Percentiles rank a stretch among this genome's conserved stretches.
phyloP scores from a whole-genome alignment of 2,797 vertebrate species.

The Pipistrellus pygmaeus region DNA sequence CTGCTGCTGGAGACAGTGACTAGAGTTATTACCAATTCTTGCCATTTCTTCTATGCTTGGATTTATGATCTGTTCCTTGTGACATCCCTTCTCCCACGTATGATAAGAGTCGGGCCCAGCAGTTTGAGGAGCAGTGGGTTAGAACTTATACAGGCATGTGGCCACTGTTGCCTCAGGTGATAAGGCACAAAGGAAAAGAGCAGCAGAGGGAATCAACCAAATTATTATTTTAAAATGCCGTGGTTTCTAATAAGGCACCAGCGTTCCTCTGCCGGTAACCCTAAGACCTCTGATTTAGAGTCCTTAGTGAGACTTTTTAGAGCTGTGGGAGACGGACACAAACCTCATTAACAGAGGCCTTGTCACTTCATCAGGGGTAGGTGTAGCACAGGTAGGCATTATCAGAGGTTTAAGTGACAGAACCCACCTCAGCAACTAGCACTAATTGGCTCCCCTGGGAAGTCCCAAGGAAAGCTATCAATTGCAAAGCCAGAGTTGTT shows the following conservation, averaged over 20 bases:
- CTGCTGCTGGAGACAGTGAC: background rate
- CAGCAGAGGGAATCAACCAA: background rate
- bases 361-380: constrained; percentile 1
- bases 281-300: constrained; percentile 1
- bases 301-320: background rate
- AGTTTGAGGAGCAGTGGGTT: background rate
- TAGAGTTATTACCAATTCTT: background rate
- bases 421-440: constrained; percentile 58
- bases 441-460: constrained; percentile 78
- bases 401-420: constrained; percentile 33
- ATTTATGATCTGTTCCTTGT: background rate
- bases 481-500: constrained; percentile 35
- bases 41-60: background rate
- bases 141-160: background rate
- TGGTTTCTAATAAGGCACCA: constrained; percentile 2
- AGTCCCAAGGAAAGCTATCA: constrained; percentile 63
- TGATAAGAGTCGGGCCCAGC: background rate
- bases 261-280: constrained; percentile 20
- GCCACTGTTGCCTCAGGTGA: background rate
- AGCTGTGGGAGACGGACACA: background rate
- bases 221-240: constrained; percentile 28
- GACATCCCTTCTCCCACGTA: background rate
- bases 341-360: constrained; percentile 66
- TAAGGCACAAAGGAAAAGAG: background rate
- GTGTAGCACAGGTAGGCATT: constrained; percentile 12